Conservation (phyloP, 2,888 invertebrate species). For the Spodoptera exigua region DNA sequence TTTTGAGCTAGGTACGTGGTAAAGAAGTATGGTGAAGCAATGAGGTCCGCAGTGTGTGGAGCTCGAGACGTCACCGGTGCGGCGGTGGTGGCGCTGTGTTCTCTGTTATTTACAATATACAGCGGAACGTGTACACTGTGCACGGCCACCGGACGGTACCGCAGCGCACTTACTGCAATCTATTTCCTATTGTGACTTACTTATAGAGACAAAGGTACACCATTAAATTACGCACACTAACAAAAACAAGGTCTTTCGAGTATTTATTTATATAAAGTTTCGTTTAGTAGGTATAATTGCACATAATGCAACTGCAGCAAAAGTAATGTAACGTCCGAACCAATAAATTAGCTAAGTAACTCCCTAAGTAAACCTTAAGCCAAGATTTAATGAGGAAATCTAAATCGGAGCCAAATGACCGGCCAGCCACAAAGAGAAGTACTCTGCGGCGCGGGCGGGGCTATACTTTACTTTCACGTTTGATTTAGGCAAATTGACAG, state of each 20-base stretch:
- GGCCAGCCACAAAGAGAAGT: constrained; percentile 35
- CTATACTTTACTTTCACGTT: constrained; percentile 56
- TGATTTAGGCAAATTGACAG: constrained; percentile 69
- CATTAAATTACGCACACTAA: neutral
- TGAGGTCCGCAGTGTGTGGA: constrained; percentile 24
- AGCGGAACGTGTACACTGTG: constrained; percentile 22
- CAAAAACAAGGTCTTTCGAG: neutral
- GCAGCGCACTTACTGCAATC: too few relatives aligned
- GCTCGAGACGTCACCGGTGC: constrained; percentile 25
- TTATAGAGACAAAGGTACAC: too few relatives aligned
- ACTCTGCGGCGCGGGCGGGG: constrained; percentile 23
- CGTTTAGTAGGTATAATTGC: too few relatives aligned
- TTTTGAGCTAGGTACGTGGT: neutral
- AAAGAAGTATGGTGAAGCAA: neutral
- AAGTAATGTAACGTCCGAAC: constrained; percentile 24
- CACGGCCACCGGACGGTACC: neutral
- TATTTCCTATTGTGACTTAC: too few relatives aligned
- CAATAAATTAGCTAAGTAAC: constrained; percentile 51
- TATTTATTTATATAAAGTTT: too few relatives aligned
- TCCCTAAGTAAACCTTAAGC: constrained; percentile 53
- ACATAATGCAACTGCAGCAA: constrained; percentile 23
- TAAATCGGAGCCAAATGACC: constrained; percentile 50
- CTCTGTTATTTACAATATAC: constrained; percentile 47
- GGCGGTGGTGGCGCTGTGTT: constrained; percentile 42
- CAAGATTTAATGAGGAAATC: constrained; percentile 53